Conservation (phyloP, 2,113 vertebrate species). For the Marmota flaviventris region DNA sequence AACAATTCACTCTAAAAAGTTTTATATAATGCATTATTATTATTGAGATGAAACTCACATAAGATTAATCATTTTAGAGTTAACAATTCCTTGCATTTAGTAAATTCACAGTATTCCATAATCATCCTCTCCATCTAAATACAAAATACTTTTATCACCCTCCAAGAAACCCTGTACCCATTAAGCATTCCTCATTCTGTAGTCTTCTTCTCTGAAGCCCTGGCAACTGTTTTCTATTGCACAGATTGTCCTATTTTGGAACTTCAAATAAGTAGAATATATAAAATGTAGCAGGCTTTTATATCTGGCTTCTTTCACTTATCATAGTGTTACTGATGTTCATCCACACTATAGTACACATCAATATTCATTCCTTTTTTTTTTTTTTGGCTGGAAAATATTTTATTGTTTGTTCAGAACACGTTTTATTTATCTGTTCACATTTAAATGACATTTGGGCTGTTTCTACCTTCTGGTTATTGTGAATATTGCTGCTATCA, state of each 20-base stretch:
- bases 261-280: background rate
- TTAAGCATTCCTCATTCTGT: background rate
- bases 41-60: background rate
- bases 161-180: background rate
- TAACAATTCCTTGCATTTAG: background rate
- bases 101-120: background rate
- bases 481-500: background rate
- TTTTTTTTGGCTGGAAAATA: background rate
- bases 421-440: background rate
- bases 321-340: background rate
- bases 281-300: background rate
- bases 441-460: background rate
- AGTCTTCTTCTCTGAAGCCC: rapidly evolving
- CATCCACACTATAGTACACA: background rate
- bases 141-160: background rate
- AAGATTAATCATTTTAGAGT: background rate
- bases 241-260: background rate
- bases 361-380: background rate
- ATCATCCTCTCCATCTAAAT: background rate
- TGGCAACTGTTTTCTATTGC: background rate
- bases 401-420: rapidly evolving
- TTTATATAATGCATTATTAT: background rate
- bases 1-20: background rate
- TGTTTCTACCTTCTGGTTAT: background rate
- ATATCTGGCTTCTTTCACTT: background rate